Percentiles rank a stretch among this genome's conserved stretches.
Conservation (phyloP, 2,797 vertebrate genomes). For the Acomys russatus region DNA sequence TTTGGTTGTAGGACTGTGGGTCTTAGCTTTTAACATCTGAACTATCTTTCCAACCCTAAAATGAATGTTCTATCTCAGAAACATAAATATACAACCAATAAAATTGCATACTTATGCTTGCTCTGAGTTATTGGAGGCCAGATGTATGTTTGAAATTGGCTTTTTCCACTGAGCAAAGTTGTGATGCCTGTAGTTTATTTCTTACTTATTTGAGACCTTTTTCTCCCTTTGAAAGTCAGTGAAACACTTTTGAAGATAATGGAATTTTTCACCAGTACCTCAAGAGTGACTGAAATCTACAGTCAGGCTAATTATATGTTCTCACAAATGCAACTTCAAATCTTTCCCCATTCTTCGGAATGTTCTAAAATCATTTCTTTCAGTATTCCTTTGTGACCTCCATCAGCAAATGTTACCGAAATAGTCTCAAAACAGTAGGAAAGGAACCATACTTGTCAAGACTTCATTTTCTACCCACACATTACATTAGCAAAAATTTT, state of each 20-base stretch:
- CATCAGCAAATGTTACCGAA: conserved; percentile 52
- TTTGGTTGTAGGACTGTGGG: not conserved
- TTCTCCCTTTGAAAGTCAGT: conserved; percentile 49
- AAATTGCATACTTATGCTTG: not conserved
- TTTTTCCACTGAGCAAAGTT: not conserved
- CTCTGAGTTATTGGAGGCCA: not conserved
- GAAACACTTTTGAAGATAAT: conserved; percentile 63
- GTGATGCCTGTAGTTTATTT: conserved; percentile 34
- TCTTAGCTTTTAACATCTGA: not conserved
- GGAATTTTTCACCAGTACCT: conserved; percentile 32
- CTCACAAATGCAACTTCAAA: conserved; percentile 59
- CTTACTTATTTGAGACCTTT: not conserved
- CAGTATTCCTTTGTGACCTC: conserved; percentile 40
- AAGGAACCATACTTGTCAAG: conserved; percentile 63
- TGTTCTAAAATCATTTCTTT: conserved; percentile 64
- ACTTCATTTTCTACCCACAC: not conserved
- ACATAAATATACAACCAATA: conserved; percentile 7
- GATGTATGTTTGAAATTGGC: not conserved
- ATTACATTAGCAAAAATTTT: conserved; percentile 68
- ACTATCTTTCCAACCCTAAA: not conserved
- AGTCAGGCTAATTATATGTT: conserved; percentile 51
- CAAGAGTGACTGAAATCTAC: conserved; percentile 50
- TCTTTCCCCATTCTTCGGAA: conserved; percentile 48
- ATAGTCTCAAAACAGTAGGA: conserved; percentile 52
- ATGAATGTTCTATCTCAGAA: not conserved